These are phyloP conservation scores for Siniperca undulata DNA, from an alignment of 2,797 vertebrate species.

Conservation along the genomic window DNA sequence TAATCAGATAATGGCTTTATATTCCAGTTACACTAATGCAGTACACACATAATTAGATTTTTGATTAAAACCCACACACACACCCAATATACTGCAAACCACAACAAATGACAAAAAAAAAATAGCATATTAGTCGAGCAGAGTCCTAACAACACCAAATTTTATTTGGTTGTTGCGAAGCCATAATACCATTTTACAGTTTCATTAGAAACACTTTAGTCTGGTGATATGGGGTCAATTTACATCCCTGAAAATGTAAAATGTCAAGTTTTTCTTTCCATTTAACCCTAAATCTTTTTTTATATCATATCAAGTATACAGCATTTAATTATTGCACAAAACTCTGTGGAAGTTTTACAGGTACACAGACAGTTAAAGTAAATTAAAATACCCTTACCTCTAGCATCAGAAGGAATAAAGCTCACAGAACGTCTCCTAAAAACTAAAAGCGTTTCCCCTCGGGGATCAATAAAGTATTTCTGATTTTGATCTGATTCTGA, in stretches of 20 bases:
- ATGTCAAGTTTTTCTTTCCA: slow-evolving; percentile 33
- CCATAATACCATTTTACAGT: slow-evolving; percentile 31
- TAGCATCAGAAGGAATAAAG: slow-evolving; percentile 31
- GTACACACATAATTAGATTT: slow-evolving; percentile 41
- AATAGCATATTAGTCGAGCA: slow-evolving; percentile 24
- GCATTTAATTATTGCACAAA: slow-evolving; percentile 72
- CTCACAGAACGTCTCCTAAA: slow-evolving; percentile 25
- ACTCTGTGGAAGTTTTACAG: slow-evolving; percentile 40
- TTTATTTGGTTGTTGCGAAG: slow-evolving; percentile 35
- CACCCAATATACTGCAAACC: slow-evolving; percentile 31
- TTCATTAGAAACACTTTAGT: slow-evolving; percentile 33
- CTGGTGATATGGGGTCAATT: slow-evolving; percentile 39
- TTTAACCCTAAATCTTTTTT: slow-evolving; percentile 15
- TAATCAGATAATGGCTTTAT: slow-evolving; percentile 81
- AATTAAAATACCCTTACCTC: slow-evolving; percentile 18
- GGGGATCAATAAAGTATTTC: too few species aligned
- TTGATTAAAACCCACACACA: slow-evolving; percentile 41
- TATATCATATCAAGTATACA: slow-evolving; percentile 40
- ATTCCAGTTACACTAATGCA: slow-evolving; percentile 72
- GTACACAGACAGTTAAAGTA: slow-evolving; percentile 31
- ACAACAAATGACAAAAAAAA: neutral
- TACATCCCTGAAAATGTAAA: slow-evolving; percentile 61
- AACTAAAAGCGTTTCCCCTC: too few species aligned
- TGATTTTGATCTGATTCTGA: too few species aligned
- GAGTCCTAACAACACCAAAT: slow-evolving; percentile 13